Evolutionary conservation across 2,113 vertebrate species (phyloP), one percentile per base, ranked within the genome.

Genomic region (Odocoileus virginianus): DNA sequence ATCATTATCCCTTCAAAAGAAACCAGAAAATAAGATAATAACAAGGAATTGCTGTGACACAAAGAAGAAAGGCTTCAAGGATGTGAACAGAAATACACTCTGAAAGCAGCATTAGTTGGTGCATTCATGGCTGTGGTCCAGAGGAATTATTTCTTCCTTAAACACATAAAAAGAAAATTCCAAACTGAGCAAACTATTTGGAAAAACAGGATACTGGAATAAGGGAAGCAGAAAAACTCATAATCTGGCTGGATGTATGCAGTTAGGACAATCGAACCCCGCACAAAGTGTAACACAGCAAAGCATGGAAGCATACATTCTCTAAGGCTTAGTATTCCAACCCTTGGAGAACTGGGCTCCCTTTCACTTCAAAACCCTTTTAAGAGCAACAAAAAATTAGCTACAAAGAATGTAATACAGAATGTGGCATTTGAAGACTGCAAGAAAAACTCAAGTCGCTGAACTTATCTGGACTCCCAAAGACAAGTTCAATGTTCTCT

Each of bases 11-110:
- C 91, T 94, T 98, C 94, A 54, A 88, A 98, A 93, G 97, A 96
- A 97, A 91, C 95, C 97, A 93, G 96, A 89, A 97, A 97, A 84
- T 91, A 89, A 97, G 97, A 89, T 96, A 97, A 96, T 95, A 94
- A 79, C 83, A 81, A 97, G 87, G 86, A 94, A 95, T 13, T 67
- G 55, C 71, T 89, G 7, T 82, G 87, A 86, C 93, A 97, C 82
- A 52, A 82, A 97, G 91, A 86, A 96, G 91, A 67, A 88, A 94
- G 82, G 61, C 87, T 89, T 93, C 61, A 76, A 82, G 95, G 60
- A 47, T 16, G 3, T 45, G 91, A 87, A 57, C 67, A 89, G 88
- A 97, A 97, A 94, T 11, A 43, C 0, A 0, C 21, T 86, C 85
- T 47, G 50, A 94, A 91, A 89, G 86, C 55, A 74, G 55, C 82